Evolutionary conservation across 2,797 vertebrate genomes (phyloP).

Genomic region (Naso thynnoides): DNA sequence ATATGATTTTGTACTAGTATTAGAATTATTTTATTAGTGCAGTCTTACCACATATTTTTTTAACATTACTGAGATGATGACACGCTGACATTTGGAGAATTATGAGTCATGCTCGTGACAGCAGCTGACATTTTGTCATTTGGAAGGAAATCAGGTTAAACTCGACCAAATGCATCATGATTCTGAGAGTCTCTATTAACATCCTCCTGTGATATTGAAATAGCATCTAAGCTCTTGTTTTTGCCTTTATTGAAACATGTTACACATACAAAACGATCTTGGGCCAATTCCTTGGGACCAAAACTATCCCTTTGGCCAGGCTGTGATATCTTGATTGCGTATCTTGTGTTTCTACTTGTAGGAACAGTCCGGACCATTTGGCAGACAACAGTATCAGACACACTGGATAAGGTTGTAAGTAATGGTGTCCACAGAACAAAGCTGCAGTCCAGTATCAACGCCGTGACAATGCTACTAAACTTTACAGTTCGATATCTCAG

Average conservation of each 20-base stretch:
- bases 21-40: no score
- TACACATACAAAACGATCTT: no score
- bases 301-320: no score
- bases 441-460: neutral
- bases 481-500: neutral
- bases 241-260: no score
- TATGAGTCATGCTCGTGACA: neutral
- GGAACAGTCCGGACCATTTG: slow-evolving; percentile 23
- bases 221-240: no score
- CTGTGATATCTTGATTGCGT: neutral
- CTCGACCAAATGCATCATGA: neutral
- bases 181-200: no score
- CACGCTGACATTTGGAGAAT: neutral
- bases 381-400: slow-evolving; percentile 60
- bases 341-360: neutral
- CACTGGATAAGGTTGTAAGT: slow-evolving; percentile 80
- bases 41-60: no score
- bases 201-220: no score
- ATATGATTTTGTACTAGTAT: no score
- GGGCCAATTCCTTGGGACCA: no score
- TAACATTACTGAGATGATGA: neutral
- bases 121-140: neutral
- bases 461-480: neutral
- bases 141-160: neutral
- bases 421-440: neutral